Percentiles rank a stretch among this genome's conserved stretches.
Evolutionary conservation across 2,797 vertebrate species (phyloP).

Genomic region (Hybognathus amarus): DNA sequence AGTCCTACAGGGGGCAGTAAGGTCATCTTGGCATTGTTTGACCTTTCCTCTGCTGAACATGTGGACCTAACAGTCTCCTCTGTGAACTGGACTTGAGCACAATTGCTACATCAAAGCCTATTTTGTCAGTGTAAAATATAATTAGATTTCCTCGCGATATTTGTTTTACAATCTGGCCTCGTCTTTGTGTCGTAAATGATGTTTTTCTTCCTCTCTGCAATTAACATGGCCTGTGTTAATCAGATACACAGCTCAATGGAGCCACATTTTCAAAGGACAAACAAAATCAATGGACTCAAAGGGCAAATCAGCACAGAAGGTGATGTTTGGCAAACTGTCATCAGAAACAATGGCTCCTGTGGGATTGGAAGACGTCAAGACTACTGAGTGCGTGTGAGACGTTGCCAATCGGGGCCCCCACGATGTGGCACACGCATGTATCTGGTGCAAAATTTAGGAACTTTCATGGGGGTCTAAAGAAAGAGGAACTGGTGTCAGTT

Average conservation of each 20-base stretch:
- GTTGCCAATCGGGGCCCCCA: background rate
- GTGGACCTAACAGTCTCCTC: conserved; percentile 29
- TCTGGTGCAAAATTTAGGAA: conserved; percentile 40
- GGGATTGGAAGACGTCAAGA: conserved; percentile 22
- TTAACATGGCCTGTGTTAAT: conserved; percentile 5
- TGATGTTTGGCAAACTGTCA: conserved; percentile 42
- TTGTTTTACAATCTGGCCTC: background rate
- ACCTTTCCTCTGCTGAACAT: conserved; percentile 28
- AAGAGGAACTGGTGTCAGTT: conserved; percentile 36
- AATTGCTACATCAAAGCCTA: conserved; percentile 30
- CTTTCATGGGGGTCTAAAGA: conserved; percentile 1
- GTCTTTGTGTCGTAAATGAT: background rate
- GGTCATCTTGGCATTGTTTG: conserved; percentile 57
- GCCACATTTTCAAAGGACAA: conserved; percentile 24
- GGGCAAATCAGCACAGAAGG: conserved; percentile 39
- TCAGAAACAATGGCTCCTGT: conserved; percentile 27
- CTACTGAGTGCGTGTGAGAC: background rate
- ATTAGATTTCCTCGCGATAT: background rate
- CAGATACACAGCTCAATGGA: conserved; percentile 12
- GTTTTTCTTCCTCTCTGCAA: conserved; percentile 2
- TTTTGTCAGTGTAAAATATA: conserved; percentile 43
- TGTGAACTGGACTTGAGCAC: conserved; percentile 11
- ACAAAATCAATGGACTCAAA: conserved; percentile 42
- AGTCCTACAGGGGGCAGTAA: conserved; percentile 69
- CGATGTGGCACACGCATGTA: background rate